These are phyloP conservation scores for Patella pellucida DNA, from an alignment of 2,888 invertebrate species.

Conservation along the genomic window DNA sequence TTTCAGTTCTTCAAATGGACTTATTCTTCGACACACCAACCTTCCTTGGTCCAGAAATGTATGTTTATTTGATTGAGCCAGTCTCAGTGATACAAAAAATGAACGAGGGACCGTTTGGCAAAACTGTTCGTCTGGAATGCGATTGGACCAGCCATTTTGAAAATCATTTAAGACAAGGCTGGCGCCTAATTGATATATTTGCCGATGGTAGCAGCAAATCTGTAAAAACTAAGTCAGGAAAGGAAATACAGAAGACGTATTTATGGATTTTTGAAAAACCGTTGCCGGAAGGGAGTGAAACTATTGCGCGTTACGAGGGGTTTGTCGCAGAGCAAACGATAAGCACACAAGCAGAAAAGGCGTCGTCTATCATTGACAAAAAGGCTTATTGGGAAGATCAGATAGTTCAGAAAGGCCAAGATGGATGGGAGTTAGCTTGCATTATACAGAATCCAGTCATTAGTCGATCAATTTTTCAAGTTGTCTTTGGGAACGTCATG, in stretches of 20 bases:
- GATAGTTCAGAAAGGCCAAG: constrained; percentile 57
- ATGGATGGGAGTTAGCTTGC: constrained; percentile 65
- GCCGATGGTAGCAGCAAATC: constrained; percentile 41
- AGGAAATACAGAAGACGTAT: constrained; percentile 43
- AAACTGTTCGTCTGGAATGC: constrained; percentile 42
- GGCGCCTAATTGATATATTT: constrained; percentile 64
- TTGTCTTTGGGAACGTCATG: background rate
- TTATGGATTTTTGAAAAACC: constrained; percentile 68
- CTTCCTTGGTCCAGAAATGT: constrained; percentile 41
- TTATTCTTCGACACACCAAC: constrained; percentile 63
- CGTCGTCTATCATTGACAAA: background rate
- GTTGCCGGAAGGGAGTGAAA: constrained; percentile 46
- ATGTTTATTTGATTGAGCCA: constrained; percentile 49
- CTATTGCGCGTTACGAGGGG: constrained; percentile 59
- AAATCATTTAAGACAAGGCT: constrained; percentile 60
- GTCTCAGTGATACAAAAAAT: constrained; percentile 40
- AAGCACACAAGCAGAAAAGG: constrained; percentile 31
- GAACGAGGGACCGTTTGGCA: constrained; percentile 18
- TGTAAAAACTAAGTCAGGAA: background rate
- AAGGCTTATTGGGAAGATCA: constrained; percentile 55
- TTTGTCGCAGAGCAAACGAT: constrained; percentile 58
- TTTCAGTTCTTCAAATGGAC: constrained; percentile 61
- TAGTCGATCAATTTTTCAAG: background rate
- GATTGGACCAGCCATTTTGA: constrained; percentile 59
- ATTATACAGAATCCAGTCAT: constrained; percentile 51